Evolutionary conservation across 2,797 vertebrate genomes (phyloP), one percentile per base, ranked within the genome.

Genomic region (Poecilia velifera): DNA sequence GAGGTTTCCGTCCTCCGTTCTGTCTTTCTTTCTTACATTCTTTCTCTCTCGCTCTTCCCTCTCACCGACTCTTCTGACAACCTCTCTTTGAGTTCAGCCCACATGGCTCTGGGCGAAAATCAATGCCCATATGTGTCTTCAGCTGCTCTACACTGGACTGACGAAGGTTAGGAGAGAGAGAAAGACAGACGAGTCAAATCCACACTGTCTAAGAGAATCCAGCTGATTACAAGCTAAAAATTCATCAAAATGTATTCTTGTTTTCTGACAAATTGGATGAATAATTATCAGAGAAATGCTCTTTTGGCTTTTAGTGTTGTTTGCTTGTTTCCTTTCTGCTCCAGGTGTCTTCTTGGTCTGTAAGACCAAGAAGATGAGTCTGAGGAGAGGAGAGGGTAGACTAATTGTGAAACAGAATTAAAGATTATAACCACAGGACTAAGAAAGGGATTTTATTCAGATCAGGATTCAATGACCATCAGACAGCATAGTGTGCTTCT

Each of bases 351-450:
- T 89, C 89, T 88, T 84, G 90, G 92, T 94, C 95, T 89, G 92
- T 92, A 94, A 96, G n/a, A n/a, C n/a, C n/a, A n/a, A n/a, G n/a
- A n/a, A n/a, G n/a, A n/a, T n/a, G n/a, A n/a, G n/a, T n/a, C n/a
- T n/a, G n/a, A n/a, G n/a, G n/a, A n/a, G 94, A 92, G 82, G 93
- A 82, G 93, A 95, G 95, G 91, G 95, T 81, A 88, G 94, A 95
- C 95, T 97, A 97, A 97, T 97, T 97, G 96, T 96, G 96, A 96
- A 96, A 97, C 86, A 96, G 95, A 97, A 98, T 97, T 97, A 97
- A 97, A 97, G 94, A 97, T 96, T 96, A 96, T 95, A 96, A 92
- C 95, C 94, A 93, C 93, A 95, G 95, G 95, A 96, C 95, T 96
- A 95, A 96, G 93, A 95, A 94, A 95, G 95, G 94, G 95, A 97